Evolutionary conservation across 2,888 invertebrate species (phyloP), one percentile per base, ranked within the genome.

Genomic region (Muschampia plurimacula): DNA sequence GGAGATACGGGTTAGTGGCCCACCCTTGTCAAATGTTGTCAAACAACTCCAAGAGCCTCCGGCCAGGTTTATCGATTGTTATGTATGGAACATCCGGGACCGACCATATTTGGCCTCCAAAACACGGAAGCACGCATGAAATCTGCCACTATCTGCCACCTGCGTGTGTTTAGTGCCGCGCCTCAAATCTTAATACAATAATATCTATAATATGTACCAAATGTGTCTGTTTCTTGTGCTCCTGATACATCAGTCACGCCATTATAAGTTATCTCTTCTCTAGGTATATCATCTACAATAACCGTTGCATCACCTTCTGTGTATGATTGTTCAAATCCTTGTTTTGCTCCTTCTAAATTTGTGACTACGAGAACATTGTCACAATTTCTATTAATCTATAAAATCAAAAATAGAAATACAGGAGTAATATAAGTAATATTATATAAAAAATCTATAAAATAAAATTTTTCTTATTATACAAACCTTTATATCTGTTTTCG

Each of bases 371-470:
- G 74, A 64, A 60, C 77, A 65, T 60, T 74, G 62, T 79, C 80
- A 69, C 74, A 76, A 73, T 74, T 77, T 77, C 78, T 79, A 39
- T 77, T 80, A 67, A 77, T 75, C 81, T 81, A 70, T 55, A 78
- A 77, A 28, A 49, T 4, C 22, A 39, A 52, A 12, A 28, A 60
- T 28, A 59, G 10, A n/a, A 46, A 57, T 22, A 15, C 22, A 9
- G 0, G 36, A 36, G 6, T 13, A n/a, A 2, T 28, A 36, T 15
- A 13, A 10, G 12, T 22, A 1, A 22, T 22, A 22, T 22, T 22
- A 22, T 22, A 22, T 22, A 32, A 12, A 28, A 59, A 1, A 59
- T 4, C 12, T 22, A 2, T 52, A 4, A 36, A 36, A 36, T 6
- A 6, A 36, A 36, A 36, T 6, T 36, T 36, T 36, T 3, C 5